Percentiles rank a stretch among this genome's conserved stretches.
Conservation (phyloP, 2,113 vertebrate species). For the Speoplatyrhinus poulsoni region DNA sequence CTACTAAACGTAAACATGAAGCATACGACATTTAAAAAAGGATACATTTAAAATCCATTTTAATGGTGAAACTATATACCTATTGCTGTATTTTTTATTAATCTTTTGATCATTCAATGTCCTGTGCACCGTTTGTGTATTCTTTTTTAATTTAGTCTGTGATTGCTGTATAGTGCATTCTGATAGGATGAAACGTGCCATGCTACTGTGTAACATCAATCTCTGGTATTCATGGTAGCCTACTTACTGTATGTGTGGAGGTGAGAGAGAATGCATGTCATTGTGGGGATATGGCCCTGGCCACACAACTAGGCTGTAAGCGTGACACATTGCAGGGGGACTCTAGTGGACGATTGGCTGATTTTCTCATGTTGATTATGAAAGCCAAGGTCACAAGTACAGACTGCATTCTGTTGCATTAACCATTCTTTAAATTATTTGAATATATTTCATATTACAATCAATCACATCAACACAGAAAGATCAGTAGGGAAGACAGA, state of each 20-base stretch:
- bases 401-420: conserved; percentile 18
- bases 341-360: conserved; percentile 61
- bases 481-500: too few relatives aligned
- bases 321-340: conserved; percentile 34
- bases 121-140: too few relatives aligned
- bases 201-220: background rate
- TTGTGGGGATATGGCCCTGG: conserved; percentile 15
- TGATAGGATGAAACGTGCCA: conserved; percentile 19
- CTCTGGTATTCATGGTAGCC: conserved; percentile 42
- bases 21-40: too few relatives aligned
- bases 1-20: too few relatives aligned
- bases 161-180: conserved; percentile 7
- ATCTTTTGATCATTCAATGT: background rate
- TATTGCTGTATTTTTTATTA: too few relatives aligned
- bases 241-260: conserved; percentile 36
- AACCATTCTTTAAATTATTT: conserved; percentile 4
- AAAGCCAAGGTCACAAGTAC: conserved; percentile 52
- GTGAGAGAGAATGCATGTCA: conserved; percentile 23
- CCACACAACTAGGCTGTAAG: conserved; percentile 21
- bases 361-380: conserved; percentile 61
- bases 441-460: background rate
- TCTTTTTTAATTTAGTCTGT: background rate
- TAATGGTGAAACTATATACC: background rate
- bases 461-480: too few relatives aligned
- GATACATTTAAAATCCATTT: background rate